A percentile compares a stretch with the other conserved stretches of the same genome.
These are phyloP conservation scores for Halichoerus grypus DNA, from an alignment of 2,113 vertebrate genomes.

Conservation along the genomic window DNA sequence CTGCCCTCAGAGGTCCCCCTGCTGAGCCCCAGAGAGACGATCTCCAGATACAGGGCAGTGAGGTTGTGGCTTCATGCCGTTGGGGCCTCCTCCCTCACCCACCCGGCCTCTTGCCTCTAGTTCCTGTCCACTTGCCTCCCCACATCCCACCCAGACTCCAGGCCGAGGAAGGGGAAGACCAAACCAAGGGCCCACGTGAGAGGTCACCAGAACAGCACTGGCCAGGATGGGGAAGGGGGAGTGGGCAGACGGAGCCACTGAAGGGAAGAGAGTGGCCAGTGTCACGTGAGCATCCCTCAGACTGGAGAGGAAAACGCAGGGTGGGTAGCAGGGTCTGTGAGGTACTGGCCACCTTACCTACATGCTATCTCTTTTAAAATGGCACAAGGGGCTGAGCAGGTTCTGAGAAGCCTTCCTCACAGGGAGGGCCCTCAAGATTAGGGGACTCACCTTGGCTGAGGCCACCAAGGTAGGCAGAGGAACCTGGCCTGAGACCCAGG, in stretches of 20 bases:
- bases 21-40: not conserved
- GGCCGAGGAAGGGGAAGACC: not conserved
- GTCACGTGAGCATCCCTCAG: not conserved
- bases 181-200: not conserved
- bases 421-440: not conserved
- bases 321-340: not conserved
- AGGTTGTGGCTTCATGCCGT: accelerated
- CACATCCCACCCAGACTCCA: not conserved
- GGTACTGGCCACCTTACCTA: not conserved
- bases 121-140: not conserved
- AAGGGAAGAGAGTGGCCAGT: not conserved
- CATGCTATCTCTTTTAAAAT: not conserved
- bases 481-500: not conserved
- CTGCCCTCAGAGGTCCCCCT: not conserved
- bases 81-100: not conserved
- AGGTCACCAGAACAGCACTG: not conserved
- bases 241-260: not conserved
- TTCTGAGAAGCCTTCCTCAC: not conserved
- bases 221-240: no score
- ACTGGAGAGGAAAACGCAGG: not conserved
- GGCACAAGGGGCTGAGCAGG: not conserved
- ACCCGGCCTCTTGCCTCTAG: not conserved
- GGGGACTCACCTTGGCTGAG: not conserved
- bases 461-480: not conserved
- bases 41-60: not conserved